These are phyloP conservation scores for Amiota communis DNA, from an alignment of 2,888 invertebrate species.

Conservation along the genomic window DNA sequence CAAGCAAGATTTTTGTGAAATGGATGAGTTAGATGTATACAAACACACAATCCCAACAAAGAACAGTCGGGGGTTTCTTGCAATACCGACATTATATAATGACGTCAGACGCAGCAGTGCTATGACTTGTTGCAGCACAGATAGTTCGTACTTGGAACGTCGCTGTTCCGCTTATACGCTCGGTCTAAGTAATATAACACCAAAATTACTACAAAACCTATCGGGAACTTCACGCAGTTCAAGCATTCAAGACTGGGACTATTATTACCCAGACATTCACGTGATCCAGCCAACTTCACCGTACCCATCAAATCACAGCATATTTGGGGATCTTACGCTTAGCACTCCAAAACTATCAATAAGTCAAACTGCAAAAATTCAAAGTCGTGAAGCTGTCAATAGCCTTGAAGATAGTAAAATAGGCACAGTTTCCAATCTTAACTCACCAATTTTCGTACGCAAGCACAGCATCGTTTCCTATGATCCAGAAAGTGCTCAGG, in stretches of 20 bases:
- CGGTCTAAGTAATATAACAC: conserved; percentile 78
- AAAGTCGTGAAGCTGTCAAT: background rate
- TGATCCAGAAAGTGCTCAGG: conserved; percentile 70
- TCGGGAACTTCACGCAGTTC: conserved; percentile 70
- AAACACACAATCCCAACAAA: conserved; percentile 69
- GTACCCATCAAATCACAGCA: conserved; percentile 78
- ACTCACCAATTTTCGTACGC: conserved; percentile 60
- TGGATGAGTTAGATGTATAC: conserved; percentile 52
- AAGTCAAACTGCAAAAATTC: conserved; percentile 28
- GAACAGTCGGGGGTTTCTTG: conserved; percentile 71
- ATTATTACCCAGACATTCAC: conserved; percentile 79
- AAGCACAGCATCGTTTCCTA: conserved; percentile 71
- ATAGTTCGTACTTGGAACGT: conserved; percentile 87
- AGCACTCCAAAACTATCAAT: conserved; percentile 36
- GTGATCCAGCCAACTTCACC: conserved; percentile 87
- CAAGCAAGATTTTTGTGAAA: conserved; percentile 58
- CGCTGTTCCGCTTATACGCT: conserved; percentile 86
- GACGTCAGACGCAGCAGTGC: conserved; percentile 82
- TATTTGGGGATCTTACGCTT: conserved; percentile 57
- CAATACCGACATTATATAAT: conserved; percentile 72
- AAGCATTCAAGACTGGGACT: conserved; percentile 75
- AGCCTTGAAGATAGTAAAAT: background rate
- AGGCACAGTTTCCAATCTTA: conserved; percentile 34
- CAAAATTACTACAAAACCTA: conserved; percentile 69
- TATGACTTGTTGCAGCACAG: conserved; percentile 88